A percentile compares a stretch with the other conserved stretches of the same genome.
phyloP scores from a whole-genome alignment of 2,113 vertebrate genomes.

The Cyprinodon tularosa region DNA sequence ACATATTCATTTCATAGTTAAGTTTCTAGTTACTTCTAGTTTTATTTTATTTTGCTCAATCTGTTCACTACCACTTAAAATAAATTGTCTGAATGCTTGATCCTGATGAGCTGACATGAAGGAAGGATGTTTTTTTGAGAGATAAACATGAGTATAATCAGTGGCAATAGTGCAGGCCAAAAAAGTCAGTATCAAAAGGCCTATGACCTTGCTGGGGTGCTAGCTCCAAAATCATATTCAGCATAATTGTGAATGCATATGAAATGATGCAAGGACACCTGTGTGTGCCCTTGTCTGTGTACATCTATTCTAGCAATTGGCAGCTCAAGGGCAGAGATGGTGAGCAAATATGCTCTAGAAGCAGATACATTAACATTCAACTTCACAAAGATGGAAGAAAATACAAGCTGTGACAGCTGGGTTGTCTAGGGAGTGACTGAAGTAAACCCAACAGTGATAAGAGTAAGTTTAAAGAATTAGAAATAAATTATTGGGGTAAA shows the following conservation, averaged over 20 bases:
- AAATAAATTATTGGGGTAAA: not conserved
- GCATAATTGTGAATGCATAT: not conserved
- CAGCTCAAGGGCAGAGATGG: conserved; percentile 13
- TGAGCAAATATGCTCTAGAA: not conserved
- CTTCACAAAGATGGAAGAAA: not conserved
- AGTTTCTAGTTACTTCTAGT: conserved; percentile 27
- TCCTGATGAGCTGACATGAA: conserved; percentile 33
- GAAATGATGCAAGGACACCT: not conserved
- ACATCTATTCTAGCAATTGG: not conserved
- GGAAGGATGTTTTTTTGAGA: conserved; percentile 19
- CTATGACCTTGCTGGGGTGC: not conserved
- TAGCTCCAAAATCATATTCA: not conserved
- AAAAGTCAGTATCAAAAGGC: conserved; percentile 1
- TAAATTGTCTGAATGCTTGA: conserved; percentile 45
- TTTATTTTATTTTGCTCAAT: conserved; percentile 23
- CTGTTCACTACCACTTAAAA: conserved; percentile 12
- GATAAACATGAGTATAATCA: not conserved
- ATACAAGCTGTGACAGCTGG: not conserved
- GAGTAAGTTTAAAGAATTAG: not conserved
- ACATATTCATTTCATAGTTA: conserved; percentile 25
- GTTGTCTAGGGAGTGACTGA: not conserved
- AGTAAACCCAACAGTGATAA: not conserved
- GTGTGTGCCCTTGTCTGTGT: not conserved
- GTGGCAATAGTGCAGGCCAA: conserved; percentile 26
- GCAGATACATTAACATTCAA: not conserved